These are phyloP conservation scores for Myrmecophaga tridactyla DNA, from an alignment of 2,113 vertebrate genomes.

Conservation along the genomic window DNA sequence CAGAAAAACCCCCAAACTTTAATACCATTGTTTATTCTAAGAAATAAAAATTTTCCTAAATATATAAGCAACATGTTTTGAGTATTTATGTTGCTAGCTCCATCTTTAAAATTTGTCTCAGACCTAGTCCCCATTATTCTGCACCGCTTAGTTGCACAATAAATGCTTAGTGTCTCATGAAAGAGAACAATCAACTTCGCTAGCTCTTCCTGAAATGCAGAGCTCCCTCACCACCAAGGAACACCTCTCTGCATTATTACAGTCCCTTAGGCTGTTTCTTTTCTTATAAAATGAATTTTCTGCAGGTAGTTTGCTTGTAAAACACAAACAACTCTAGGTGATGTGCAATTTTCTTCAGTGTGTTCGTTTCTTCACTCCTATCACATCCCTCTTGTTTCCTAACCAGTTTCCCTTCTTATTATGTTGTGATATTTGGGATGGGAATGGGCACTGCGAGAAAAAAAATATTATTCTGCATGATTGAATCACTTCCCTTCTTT, in stretches of 20 bases:
- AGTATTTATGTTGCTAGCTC: not conserved
- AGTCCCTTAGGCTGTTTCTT: not conserved
- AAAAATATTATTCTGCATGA: not conserved
- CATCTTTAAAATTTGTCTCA: not conserved
- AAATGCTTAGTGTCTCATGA: not conserved
- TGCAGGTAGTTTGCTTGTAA: not conserved
- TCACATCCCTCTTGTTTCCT: not conserved
- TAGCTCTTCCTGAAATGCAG: not conserved
- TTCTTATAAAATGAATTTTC: not conserved
- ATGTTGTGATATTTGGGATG: not conserved
- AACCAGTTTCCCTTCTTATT: not conserved
- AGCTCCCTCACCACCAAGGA: not conserved
- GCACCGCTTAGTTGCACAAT: not conserved
- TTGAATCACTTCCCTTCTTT: not conserved
- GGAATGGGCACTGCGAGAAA: not conserved
- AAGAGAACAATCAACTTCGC: not conserved
- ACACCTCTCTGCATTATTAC: not conserved
- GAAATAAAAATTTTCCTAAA: slow-evolving; percentile 20
- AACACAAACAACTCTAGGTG: not conserved
- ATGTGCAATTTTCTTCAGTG: not conserved
- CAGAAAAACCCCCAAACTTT: not conserved
- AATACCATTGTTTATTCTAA: slow-evolving; percentile 43
- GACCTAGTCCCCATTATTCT: not conserved
- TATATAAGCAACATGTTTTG: not conserved
- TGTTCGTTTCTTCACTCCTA: not conserved